Conservation (phyloP, 2,888 invertebrate species). For the Spodoptera littoralis region DNA sequence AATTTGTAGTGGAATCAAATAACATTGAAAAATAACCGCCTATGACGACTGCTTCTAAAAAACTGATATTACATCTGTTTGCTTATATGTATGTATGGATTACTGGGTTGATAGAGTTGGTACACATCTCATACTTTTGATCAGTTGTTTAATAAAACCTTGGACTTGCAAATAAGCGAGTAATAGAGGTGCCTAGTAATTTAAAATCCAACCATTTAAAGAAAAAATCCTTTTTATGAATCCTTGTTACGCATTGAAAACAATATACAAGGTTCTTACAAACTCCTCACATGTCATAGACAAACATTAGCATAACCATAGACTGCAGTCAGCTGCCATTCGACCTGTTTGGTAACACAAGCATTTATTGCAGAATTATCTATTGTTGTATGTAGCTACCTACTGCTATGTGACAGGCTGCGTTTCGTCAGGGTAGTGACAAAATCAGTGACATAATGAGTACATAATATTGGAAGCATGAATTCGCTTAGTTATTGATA, state of each 20-base stretch:
- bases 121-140: too few species aligned
- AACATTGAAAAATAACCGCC: too few species aligned
- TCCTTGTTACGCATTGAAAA: constrained; percentile 23
- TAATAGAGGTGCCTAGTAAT: too few species aligned
- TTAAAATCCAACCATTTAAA: background rate
- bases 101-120: too few species aligned
- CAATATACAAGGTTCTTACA: constrained; percentile 2
- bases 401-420: constrained; percentile 28
- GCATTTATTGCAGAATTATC: constrained; percentile 42
- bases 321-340: constrained; percentile 26
- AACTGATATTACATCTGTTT: too few species aligned
- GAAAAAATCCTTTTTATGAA: constrained; percentile 6
- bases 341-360: constrained; percentile 49
- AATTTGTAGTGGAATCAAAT: too few species aligned
- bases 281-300: constrained; percentile 23
- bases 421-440: constrained; percentile 38
- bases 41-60: too few species aligned
- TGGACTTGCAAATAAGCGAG: too few species aligned
- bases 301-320: constrained; percentile 37
- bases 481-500: too few species aligned
- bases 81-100: too few species aligned
- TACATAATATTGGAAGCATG: too few species aligned
- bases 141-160: too few species aligned
- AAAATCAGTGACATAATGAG: constrained; percentile 3
- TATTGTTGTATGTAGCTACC: constrained; percentile 25